Base-by-base conservation (phyloP, 92 coral and sea anemone genomes). In the Epizoanthus fatuus region DNA sequence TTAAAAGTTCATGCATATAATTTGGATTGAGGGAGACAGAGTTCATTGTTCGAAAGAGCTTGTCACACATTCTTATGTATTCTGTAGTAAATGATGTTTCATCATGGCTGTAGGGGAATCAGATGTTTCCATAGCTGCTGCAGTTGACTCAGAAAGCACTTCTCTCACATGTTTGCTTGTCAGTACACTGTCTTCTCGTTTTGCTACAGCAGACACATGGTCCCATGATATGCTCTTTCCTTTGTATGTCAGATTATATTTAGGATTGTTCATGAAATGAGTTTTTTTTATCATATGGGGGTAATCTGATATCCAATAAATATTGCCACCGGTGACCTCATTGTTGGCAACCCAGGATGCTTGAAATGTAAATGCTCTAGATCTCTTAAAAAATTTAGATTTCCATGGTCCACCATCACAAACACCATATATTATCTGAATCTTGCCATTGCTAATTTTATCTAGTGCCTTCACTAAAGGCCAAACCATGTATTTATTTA, bases 221-320 rank as follows among this genome's bases (percentile, higher is more conserved):
- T 29, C 35, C 35, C 35, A 29, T 0, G 35, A 29, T 29, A 29
- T 29, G 3, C 60, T 69, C 22, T 35, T 15, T 17, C 16, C 39
- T 38, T 54, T 66, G 54, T 74, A 53, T 42, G 35, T 74, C 37
- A 74, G 51, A 10, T 62, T 78, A 37, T 60, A 62, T 35, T 39
- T 59, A 10, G 72, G 84, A 78, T 29, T 56, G 71, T 78, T 69
- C 55, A 60, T 59, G 40, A 62, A 78, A 47, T 29, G 2, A 56
- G 55, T 75, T 49, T 75, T 49, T 22, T 75, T 75, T 11, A 75
- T 75, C 81, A 75, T 75, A 11, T 75, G 81, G 22, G 81, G 81
- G 56, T 49, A 53, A 47, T 75, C 81, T 51, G 81, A 75, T 51
- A 75, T 75, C 81, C 81, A 75, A 67, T 51, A 59, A 49, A 75